phyloP scores from a whole-genome alignment of 2,888 invertebrate genomes.

The Parasteatoda lunata region DNA sequence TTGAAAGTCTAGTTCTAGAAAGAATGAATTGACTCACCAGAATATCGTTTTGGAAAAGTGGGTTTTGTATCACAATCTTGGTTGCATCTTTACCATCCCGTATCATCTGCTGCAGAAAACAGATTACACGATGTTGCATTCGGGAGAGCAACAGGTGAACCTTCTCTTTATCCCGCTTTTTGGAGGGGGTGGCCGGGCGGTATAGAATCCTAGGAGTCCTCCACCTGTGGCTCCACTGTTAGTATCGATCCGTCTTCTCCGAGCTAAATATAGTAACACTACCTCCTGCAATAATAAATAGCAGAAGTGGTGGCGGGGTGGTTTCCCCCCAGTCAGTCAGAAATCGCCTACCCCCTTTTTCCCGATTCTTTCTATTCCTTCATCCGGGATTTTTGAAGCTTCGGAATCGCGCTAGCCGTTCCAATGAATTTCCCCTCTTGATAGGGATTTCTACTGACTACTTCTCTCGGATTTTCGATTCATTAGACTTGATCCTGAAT shows the following conservation, averaged over 20 bases:
- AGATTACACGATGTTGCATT: slow-evolving; percentile 17
- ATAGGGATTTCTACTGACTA: not conserved
- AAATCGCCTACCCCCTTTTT: slow-evolving; percentile 27
- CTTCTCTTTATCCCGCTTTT: slow-evolving; percentile 33
- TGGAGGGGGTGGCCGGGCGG: slow-evolving; percentile 11
- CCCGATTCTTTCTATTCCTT: slow-evolving; percentile 1
- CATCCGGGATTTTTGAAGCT: slow-evolving; percentile 36
- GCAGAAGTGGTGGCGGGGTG: slow-evolving; percentile 35
- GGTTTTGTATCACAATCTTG: slow-evolving; percentile 6
- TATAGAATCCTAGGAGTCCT: slow-evolving; percentile 28
- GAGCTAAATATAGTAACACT: slow-evolving; percentile 55
- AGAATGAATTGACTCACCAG: slow-evolving; percentile 12
- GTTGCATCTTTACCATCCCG: slow-evolving; percentile 25
- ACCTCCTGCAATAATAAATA: slow-evolving; percentile 56
- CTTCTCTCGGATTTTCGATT: not conserved
- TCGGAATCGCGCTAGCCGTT: not conserved
- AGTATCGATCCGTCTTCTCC: slow-evolving; percentile 31
- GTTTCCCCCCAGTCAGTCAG: slow-evolving; percentile 45
- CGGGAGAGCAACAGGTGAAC: slow-evolving; percentile 49
- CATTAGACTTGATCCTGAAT: not conserved
- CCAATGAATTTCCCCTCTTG: not conserved
- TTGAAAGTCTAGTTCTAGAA: too few species aligned
- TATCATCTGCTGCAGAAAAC: slow-evolving; percentile 33
- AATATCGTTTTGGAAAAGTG: not conserved
- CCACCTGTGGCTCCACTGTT: slow-evolving; percentile 53